Evolutionary conservation across 64 coral and sea anemone species (phyloP).

Genomic region (Porites lutea): DNA sequence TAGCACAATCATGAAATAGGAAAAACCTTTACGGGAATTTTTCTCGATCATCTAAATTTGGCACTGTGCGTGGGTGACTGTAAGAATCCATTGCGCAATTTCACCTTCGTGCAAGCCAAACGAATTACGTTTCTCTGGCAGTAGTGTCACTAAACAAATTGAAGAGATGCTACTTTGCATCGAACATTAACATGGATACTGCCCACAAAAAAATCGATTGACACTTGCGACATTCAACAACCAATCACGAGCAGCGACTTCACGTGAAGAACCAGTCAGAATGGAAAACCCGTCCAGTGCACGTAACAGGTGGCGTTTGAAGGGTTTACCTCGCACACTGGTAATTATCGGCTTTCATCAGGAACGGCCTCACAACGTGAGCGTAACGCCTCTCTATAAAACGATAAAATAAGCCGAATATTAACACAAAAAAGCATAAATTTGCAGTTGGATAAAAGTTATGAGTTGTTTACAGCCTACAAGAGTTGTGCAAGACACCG

Average conservation of each 20-base stretch:
- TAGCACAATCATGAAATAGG: too few species aligned
- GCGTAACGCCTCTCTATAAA: not conserved
- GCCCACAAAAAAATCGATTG: constrained; percentile 45
- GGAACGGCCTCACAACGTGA: not conserved
- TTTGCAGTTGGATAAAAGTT: not conserved
- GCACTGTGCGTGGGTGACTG: not conserved
- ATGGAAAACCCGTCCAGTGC: constrained; percentile 6
- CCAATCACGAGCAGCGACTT: constrained; percentile 9
- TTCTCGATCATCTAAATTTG: not conserved
- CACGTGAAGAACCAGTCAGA: constrained; percentile 21
- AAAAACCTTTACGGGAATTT: not conserved
- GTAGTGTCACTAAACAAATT: not conserved
- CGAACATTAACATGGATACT: constrained; percentile 40
- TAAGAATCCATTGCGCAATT: not conserved
- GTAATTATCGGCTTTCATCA: not conserved
- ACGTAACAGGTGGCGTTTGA: constrained; percentile 43
- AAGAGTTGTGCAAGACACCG: constrained; percentile 8
- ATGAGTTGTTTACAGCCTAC: constrained; percentile 47
- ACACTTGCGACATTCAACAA: not conserved
- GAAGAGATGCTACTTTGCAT: constrained; percentile 3
- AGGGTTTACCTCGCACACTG: constrained; percentile 8
- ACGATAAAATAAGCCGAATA: not conserved
- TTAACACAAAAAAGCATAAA: not conserved
- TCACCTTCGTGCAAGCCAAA: not conserved
- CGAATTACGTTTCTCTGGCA: not conserved